Percentiles rank a stretch among this genome's conserved stretches.
These are phyloP conservation scores for Chrysolina oricalcia DNA, from an alignment of 2,888 invertebrate genomes.

Conservation along the genomic window DNA sequence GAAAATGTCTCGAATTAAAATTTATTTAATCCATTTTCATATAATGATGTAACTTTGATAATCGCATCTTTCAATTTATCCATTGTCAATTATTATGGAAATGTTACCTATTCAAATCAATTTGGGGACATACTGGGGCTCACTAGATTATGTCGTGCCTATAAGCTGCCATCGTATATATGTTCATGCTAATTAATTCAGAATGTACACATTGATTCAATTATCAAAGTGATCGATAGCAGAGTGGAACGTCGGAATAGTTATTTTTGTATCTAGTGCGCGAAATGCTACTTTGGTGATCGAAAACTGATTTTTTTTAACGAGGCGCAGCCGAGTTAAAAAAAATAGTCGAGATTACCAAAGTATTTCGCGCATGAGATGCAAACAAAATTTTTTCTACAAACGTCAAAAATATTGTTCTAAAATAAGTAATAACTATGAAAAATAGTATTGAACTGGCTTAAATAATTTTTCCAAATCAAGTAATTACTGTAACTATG, in stretches of 20 bases:
- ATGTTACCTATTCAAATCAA: slow-evolving; percentile 17
- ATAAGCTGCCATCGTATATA: not conserved
- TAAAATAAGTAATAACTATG: too few relatives aligned
- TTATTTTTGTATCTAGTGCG: too few relatives aligned
- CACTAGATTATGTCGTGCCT: slow-evolving; percentile 1
- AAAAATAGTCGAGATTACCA: too few relatives aligned
- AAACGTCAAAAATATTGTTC: too few relatives aligned
- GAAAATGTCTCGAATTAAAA: not conserved
- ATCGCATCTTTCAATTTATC: not conserved
- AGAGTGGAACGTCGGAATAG: not conserved
- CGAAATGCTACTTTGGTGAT: too few relatives aligned
- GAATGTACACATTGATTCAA: slow-evolving; percentile 18
- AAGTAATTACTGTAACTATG: too few relatives aligned
- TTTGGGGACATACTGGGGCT: not conserved
- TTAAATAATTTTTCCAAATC: too few relatives aligned
- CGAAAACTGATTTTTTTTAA: too few relatives aligned
- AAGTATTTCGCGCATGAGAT: too few relatives aligned
- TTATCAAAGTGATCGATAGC: not conserved
- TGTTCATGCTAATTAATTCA: slow-evolving; percentile 11
- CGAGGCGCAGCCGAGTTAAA: too few relatives aligned
- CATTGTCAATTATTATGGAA: slow-evolving; percentile 18
- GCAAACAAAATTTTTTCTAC: too few relatives aligned
- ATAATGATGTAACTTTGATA: not conserved
- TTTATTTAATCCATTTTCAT: not conserved
- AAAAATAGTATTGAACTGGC: too few relatives aligned